These are phyloP conservation scores for Peromyscus maniculatus DNA, from an alignment of 2,113 vertebrate genomes.

Conservation along the genomic window DNA sequence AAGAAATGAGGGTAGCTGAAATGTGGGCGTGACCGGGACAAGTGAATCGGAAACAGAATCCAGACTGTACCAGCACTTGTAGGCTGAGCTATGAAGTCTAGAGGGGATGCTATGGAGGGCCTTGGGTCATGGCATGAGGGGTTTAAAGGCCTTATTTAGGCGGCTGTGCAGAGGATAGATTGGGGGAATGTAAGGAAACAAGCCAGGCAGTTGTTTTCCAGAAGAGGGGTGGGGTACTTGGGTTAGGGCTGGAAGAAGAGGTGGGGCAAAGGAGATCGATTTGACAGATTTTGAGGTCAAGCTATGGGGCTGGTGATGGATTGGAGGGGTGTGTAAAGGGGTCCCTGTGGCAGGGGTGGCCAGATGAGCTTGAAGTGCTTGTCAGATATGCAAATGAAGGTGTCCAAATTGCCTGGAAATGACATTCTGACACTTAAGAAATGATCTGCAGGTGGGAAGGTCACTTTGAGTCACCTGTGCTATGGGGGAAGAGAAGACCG, in stretches of 20 bases:
- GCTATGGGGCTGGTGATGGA: background rate
- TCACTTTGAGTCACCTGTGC: constrained; percentile 41
- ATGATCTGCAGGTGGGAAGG: background rate
- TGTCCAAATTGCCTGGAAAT: background rate
- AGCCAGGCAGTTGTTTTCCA: background rate
- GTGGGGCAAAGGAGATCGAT: constrained; percentile 2
- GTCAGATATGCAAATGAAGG: constrained; percentile 64
- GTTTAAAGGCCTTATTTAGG: background rate
- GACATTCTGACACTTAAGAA: constrained; percentile 30
- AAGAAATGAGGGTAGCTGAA: background rate
- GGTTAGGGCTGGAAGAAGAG: background rate
- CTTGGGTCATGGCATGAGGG: no score
- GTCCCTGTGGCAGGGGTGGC: background rate
- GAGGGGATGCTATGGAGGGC: background rate
- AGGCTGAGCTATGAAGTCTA: background rate
- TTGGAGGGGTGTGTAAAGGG: background rate
- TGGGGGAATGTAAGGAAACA: background rate
- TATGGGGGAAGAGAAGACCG: background rate
- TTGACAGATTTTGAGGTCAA: constrained; percentile 5
- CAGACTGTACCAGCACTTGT: background rate
- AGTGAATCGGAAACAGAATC: background rate
- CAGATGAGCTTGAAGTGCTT: background rate
- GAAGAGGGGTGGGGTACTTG: background rate
- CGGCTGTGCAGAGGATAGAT: background rate
- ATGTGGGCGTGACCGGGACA: background rate